Evolutionary conservation across 2,113 vertebrate species (phyloP), one percentile per base, ranked within the genome.

Genomic region (Columba janthina): DNA sequence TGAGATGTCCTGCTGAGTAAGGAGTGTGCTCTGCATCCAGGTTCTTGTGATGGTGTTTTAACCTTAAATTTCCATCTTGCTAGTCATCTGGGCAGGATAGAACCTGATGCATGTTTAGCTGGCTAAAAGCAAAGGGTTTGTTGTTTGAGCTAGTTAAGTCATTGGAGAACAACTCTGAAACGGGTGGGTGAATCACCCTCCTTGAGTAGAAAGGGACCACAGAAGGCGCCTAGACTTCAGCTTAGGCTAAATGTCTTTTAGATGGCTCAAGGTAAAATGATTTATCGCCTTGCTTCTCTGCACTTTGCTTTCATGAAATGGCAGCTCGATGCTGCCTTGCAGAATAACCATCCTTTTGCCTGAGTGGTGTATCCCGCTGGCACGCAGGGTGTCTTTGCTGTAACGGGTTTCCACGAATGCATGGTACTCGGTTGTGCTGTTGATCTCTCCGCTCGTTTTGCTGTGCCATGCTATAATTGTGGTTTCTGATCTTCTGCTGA

Each of bases 251-350:
- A 88, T 46, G 11, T 18, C 21, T 78, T 67, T 64, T 56, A 66
- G 21, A 18, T 54, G 56, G 29, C 22, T 92, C 8, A n/a, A 1
- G 5, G 54, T 74, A 46, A 83, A 54, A 34, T 21, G 3, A 15
- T 73, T 77, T 79, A 70, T 50, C 1, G 2, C 25, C 28, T 92
- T 44, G 14, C 24, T 69, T 90, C 44, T 65, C 31, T 69, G 50
- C 0, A 3, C 56, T 90, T 84, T 44, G 34, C 24, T 91, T 82
- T 90, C 17, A 7, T 13, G 66, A 77, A 69, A 21, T 13, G 15
- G 34, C 78, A 69, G 32, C 19, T 83, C 14, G 12, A 22, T 0
- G 0, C 64, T 71, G 29, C 51, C 48, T 70, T 0, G 0, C 7
- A 12, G 29, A 44, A 60, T 42, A 81, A 9, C 32, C 8, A 38